Conservation (phyloP, 2,113 vertebrate genomes). For the Uropsilus gracilis region DNA sequence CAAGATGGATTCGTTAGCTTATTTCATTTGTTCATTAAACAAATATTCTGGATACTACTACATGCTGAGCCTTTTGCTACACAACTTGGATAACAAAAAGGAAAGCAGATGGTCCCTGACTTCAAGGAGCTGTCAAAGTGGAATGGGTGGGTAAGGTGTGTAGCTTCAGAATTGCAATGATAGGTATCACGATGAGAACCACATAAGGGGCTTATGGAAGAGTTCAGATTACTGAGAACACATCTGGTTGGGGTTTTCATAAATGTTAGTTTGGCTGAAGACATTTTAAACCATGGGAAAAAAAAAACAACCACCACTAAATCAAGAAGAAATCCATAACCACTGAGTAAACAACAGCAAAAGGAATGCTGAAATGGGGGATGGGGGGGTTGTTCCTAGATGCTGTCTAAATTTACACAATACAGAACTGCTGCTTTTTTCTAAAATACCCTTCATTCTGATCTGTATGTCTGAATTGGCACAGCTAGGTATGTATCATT, state of each 20-base stretch:
- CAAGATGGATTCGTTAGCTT: neutral
- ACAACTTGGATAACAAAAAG: neutral
- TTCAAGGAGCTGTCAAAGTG: conserved; percentile 10
- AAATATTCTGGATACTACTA: neutral
- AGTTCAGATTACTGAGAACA: conserved; percentile 48
- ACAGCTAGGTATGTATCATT: neutral
- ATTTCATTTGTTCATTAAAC: neutral
- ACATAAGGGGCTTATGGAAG: neutral
- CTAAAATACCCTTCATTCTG: conserved; percentile 5
- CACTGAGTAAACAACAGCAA: conserved; percentile 48
- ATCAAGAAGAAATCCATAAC: conserved; percentile 56
- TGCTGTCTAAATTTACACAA: conserved; percentile 19
- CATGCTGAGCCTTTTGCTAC: neutral
- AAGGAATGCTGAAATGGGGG: neutral
- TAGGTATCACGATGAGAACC: neutral
- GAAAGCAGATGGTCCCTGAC: neutral
- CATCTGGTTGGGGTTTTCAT: conserved; percentile 55
- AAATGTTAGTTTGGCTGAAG: conserved; percentile 58
- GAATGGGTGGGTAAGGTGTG: neutral
- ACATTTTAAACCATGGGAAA: conserved; percentile 46
- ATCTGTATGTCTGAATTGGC: neutral
- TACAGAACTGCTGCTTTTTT: neutral
- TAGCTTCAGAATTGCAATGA: neutral
- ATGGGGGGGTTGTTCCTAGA: neutral
- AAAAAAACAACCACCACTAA: conserved; percentile 34